Conservation (phyloP, 2,797 vertebrate genomes). For the Sebastes steindachneri region DNA sequence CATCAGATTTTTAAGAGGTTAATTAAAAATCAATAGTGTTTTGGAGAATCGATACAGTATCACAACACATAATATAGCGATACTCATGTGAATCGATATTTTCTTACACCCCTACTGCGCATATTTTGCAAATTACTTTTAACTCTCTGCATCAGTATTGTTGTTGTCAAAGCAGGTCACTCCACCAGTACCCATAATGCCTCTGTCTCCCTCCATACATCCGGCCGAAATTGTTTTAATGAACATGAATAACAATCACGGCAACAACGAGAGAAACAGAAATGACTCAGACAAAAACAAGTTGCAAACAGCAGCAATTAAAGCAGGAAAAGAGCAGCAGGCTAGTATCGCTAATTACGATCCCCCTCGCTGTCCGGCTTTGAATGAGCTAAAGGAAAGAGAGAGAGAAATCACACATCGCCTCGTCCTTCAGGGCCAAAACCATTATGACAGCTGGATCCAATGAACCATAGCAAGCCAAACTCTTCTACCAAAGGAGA, state of each 20-base stretch:
- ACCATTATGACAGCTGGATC: conserved; percentile 34
- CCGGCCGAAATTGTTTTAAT: background rate
- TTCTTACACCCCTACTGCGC: background rate
- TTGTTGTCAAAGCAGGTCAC: background rate
- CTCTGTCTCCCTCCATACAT: background rate
- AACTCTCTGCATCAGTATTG: no score
- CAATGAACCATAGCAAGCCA: conserved; percentile 15
- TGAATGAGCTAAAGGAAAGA: background rate
- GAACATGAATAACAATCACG: background rate
- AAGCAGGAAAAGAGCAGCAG: background rate
- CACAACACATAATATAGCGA: no score
- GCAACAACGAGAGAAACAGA: background rate
- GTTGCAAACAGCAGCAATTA: conserved; percentile 18
- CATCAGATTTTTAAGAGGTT: no score
- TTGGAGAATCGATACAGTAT: no score
- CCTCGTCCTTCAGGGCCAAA: conserved; percentile 24
- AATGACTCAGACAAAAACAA: background rate
- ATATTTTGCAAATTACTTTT: background rate
- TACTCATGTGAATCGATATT: no score
- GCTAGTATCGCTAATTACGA: conserved; percentile 1
- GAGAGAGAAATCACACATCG: background rate
- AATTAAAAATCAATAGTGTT: no score
- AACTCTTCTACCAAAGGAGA: background rate
- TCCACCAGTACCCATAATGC: conserved; percentile 13
- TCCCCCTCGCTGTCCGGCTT: background rate